A percentile compares a stretch with the other conserved stretches of the same genome.
Evolutionary conservation across 2,113 vertebrate species (phyloP).

Genomic region (Gadus macrocephalus): DNA sequence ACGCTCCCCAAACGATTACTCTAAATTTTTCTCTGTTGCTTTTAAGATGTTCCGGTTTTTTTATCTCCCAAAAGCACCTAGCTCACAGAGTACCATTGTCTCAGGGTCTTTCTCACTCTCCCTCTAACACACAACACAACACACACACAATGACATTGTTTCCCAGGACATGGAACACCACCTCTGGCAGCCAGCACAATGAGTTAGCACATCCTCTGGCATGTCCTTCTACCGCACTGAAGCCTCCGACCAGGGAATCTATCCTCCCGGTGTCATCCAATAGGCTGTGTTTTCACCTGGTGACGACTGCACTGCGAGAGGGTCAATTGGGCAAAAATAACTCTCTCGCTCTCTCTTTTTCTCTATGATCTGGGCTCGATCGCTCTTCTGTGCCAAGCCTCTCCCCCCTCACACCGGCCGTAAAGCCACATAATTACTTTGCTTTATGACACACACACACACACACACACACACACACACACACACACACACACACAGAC

Average conservation of each 20-base stretch:
- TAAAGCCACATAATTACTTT: conserved; percentile 58
- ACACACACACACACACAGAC: conserved; percentile 1
- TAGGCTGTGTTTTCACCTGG: conserved; percentile 54
- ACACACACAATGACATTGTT: conserved; percentile 71
- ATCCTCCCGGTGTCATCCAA: conserved; percentile 11
- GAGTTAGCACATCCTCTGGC: conserved; percentile 67
- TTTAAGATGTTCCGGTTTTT: conserved; percentile 37
- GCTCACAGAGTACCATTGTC: conserved; percentile 68
- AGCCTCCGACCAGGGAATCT: conserved; percentile 28
- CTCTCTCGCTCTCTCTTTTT: conserved; percentile 15
- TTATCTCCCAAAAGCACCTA: conserved; percentile 57
- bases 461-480: no score
- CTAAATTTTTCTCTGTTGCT: no score
- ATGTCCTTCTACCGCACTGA: conserved; percentile 48
- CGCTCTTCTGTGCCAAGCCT: conserved; percentile 44
- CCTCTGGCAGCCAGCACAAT: conserved; percentile 49
- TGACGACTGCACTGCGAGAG: conserved; percentile 44
- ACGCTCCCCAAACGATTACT: no score
- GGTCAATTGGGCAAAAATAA: conserved; percentile 41
- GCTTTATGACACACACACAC: conserved; percentile 27
- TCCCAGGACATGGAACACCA: conserved; percentile 64
- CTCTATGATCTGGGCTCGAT: conserved; percentile 28
- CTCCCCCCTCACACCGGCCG: conserved; percentile 18
- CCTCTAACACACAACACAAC: conserved; percentile 11
- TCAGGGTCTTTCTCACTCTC: conserved; percentile 25